phyloP scores from a whole-genome alignment of 2,888 invertebrate genomes.

The Podabrus alpinus region DNA sequence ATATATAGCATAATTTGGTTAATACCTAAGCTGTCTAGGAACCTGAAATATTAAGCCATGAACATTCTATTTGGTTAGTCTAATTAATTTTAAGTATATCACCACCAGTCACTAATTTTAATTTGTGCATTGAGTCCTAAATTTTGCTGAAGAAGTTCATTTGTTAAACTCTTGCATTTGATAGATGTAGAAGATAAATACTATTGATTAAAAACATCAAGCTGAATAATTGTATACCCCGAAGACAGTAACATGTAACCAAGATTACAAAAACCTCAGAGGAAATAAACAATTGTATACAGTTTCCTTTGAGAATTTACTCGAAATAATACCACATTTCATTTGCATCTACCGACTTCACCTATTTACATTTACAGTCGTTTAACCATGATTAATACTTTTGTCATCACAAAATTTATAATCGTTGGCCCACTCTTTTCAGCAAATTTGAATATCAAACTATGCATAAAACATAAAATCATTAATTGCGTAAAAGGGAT shows the following conservation, averaged over 20 bases:
- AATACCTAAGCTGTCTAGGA: not conserved
- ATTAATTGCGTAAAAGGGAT: not conserved
- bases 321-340: not conserved
- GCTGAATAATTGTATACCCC: not conserved
- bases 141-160: not conserved
- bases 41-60: not conserved
- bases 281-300: not conserved
- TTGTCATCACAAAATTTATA: not conserved
- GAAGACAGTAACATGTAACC: not conserved
- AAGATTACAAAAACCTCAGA: not conserved
- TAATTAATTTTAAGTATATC: not conserved
- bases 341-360: not conserved
- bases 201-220: not conserved
- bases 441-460: not conserved
- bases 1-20: not conserved
- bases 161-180: not conserved
- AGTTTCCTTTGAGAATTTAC: not conserved
- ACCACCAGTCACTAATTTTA: not conserved
- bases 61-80: not conserved
- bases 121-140: not conserved
- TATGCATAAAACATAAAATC: not conserved
- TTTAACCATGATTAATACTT: not conserved
- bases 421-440: not conserved
- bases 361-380: not conserved
- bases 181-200: not conserved